phyloP scores from a whole-genome alignment of 2,113 vertebrate species.

The Aleadryas rufinucha region DNA sequence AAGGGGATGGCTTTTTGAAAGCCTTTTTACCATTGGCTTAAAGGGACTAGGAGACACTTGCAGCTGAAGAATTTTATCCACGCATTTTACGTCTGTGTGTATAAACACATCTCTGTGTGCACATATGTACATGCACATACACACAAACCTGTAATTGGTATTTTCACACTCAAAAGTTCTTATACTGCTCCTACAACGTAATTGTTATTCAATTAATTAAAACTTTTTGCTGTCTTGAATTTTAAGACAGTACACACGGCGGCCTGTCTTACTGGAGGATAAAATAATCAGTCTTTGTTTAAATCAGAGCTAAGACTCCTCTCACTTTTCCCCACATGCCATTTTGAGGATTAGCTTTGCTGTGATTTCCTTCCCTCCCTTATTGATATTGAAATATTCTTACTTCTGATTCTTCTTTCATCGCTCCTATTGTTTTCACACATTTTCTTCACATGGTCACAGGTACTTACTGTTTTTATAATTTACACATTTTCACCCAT shows the following conservation, averaged over 20 bases:
- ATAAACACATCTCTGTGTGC: background rate
- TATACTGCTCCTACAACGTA: background rate
- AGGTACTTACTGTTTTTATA: background rate
- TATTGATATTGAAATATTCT: background rate
- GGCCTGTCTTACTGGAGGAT: background rate
- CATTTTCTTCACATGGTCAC: background rate
- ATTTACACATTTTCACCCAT: background rate
- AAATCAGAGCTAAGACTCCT: background rate
- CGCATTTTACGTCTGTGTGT: background rate
- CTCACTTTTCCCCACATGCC: background rate
- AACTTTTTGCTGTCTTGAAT: background rate
- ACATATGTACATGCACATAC: rapidly evolving
- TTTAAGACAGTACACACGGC: background rate
- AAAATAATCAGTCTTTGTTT: background rate
- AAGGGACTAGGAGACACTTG: background rate
- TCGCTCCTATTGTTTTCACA: slow-evolving; percentile 17
- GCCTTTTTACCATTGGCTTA: background rate
- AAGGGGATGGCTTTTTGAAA: background rate
- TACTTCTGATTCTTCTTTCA: background rate
- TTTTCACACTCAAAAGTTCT: background rate
- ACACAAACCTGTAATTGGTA: background rate
- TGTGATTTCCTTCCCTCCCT: background rate
- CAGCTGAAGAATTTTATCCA: background rate
- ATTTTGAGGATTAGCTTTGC: background rate
- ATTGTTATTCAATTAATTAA: background rate